A percentile compares a stretch with the other conserved stretches of the same genome.
These are phyloP conservation scores for Caranx melampygus DNA, from an alignment of 2,113 vertebrate genomes.

Conservation along the genomic window DNA sequence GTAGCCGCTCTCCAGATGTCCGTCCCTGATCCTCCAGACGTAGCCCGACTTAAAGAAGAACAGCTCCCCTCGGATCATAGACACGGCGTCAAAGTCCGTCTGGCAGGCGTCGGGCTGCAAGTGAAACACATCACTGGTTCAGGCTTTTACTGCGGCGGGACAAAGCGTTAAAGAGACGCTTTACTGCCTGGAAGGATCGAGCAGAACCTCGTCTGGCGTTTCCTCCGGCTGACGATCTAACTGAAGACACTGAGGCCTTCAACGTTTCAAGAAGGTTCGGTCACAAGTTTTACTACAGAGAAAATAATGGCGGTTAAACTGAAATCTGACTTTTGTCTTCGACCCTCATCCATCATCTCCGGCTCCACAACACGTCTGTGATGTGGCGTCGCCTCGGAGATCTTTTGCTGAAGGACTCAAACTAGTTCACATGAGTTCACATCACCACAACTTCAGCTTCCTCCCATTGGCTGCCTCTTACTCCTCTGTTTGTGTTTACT, in stretches of 20 bases:
- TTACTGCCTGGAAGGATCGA: too few relatives aligned
- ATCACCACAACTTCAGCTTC: too few relatives aligned
- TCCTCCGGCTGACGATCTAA: too few relatives aligned
- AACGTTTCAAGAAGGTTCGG: neutral
- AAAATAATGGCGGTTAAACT: neutral
- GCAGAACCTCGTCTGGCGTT: too few relatives aligned
- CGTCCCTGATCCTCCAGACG: constrained; percentile 91
- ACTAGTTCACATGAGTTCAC: too few relatives aligned
- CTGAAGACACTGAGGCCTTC: neutral
- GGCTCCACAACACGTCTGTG: constrained; percentile 2
- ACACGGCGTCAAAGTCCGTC: constrained; percentile 90
- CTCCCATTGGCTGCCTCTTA: too few relatives aligned
- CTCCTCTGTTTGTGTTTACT: neutral
- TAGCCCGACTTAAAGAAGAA: constrained; percentile 95
- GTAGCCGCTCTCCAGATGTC: constrained; percentile 90
- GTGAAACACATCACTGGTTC: neutral
- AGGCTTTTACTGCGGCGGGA: neutral
- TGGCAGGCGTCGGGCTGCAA: constrained; percentile 88
- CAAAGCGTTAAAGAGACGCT: neutral
- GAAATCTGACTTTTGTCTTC: neutral
- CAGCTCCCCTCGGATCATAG: constrained; percentile 95
- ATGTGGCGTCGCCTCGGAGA: constrained; percentile 19
- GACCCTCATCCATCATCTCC: neutral
- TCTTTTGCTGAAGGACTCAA: neutral
- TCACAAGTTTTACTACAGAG: constrained; percentile 27